These are phyloP conservation scores for Schizopygopsis pylzovi DNA, from an alignment of 2,797 vertebrate genomes.

Conservation along the genomic window DNA sequence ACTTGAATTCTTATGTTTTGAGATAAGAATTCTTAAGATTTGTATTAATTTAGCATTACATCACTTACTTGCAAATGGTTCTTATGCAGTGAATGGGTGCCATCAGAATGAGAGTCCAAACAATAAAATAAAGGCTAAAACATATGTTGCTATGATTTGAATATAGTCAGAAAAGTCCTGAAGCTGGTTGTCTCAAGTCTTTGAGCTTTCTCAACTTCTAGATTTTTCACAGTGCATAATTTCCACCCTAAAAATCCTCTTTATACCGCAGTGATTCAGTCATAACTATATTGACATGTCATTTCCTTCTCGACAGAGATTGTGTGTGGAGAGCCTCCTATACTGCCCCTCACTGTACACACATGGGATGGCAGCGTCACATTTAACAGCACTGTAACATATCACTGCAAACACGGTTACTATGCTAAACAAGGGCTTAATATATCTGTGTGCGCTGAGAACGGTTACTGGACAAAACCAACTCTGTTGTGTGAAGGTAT, in stretches of 20 bases:
- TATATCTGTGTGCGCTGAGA: constrained; percentile 76
- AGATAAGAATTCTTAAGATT: no score
- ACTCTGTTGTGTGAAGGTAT: constrained; percentile 84
- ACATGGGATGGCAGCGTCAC: constrained; percentile 75
- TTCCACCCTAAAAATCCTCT: not conserved
- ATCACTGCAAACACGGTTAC: constrained; percentile 83
- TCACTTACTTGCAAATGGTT: not conserved
- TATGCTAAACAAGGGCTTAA: constrained; percentile 67
- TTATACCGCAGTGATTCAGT: not conserved
- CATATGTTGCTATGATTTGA: not conserved
- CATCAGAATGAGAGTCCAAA: not conserved
- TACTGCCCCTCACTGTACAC: constrained; percentile 75
- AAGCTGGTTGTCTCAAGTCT: not conserved
- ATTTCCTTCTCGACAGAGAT: constrained; percentile 75
- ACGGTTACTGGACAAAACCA: constrained; percentile 80
- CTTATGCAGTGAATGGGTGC: not conserved
- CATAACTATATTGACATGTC: not conserved
- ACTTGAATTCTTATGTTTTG: no score
- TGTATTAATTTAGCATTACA: not conserved
- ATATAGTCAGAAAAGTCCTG: not conserved
- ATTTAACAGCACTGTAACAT: constrained; percentile 77
- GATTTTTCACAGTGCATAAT: not conserved
- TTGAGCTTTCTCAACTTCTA: not conserved
- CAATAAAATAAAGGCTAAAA: not conserved
- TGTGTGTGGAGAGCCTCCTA: constrained; percentile 79